Conservation (phyloP, 2,888 invertebrate species). For the Acanthosoma haemorrhoidale region DNA sequence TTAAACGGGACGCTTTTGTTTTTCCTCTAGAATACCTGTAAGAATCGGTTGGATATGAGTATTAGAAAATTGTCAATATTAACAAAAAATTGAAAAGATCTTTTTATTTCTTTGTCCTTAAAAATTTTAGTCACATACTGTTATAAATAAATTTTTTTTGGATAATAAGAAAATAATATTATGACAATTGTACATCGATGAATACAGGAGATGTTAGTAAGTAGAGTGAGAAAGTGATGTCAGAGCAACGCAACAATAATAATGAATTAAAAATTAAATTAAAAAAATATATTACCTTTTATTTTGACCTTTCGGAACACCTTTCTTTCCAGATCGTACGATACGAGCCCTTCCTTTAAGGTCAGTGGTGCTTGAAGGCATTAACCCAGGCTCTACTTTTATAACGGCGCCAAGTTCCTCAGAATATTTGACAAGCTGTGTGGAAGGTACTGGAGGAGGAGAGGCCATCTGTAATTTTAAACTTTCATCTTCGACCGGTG, state of each 20-base stretch:
- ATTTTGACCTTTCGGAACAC: conserved; percentile 35
- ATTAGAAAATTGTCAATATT: no score
- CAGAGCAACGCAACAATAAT: not conserved
- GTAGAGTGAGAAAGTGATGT: no score
- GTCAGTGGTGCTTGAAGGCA: not conserved
- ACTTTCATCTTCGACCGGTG: not conserved
- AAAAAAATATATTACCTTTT: conserved; percentile 28
- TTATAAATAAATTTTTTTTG: no score
- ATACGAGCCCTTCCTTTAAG: conserved; percentile 32
- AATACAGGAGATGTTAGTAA: no score
- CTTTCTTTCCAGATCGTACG: conserved; percentile 36
- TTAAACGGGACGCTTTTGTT: conserved; percentile 38
- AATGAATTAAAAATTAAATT: not conserved
- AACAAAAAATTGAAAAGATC: no score
- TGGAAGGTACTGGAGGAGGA: conserved; percentile 12
- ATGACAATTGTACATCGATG: no score
- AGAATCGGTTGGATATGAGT: no score
- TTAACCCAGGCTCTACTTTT: conserved; percentile 10
- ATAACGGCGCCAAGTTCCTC: conserved; percentile 4
- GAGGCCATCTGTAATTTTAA: not conserved
- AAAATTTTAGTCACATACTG: no score
- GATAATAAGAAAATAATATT: no score
- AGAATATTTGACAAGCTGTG: not conserved
- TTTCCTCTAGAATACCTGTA: conserved; percentile 38
- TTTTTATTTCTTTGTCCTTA: no score